These are phyloP conservation scores for Peromyscus eremicus DNA, from an alignment of 2,797 vertebrate genomes.

Conservation along the genomic window DNA sequence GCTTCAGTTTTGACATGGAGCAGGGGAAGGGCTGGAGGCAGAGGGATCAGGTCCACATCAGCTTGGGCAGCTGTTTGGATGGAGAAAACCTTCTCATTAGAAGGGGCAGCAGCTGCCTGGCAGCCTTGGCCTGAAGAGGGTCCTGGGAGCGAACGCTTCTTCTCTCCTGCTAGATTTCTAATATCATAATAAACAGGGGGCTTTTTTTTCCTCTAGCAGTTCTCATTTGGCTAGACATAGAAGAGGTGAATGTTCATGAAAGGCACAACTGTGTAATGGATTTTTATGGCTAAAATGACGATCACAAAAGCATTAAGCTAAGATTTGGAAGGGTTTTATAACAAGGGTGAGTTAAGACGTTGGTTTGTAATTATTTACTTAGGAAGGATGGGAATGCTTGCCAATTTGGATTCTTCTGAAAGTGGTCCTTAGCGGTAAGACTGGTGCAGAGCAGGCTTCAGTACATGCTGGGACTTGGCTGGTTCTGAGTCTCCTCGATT, in stretches of 20 bases:
- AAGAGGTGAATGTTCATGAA: constrained; percentile 82
- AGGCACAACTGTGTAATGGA: constrained; percentile 84
- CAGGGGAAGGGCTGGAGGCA: neutral
- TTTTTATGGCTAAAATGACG: constrained; percentile 85
- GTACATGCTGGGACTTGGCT: constrained; percentile 76
- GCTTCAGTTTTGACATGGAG: neutral
- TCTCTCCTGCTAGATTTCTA: constrained; percentile 86
- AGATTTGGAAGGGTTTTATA: constrained; percentile 77
- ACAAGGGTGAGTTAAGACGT: constrained; percentile 78
- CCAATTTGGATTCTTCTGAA: constrained; percentile 80
- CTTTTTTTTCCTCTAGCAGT: constrained; percentile 72
- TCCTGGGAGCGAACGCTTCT: constrained; percentile 10
- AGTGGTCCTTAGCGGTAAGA: constrained; percentile 69
- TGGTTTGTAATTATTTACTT: constrained; percentile 80
- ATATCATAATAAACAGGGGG: constrained; percentile 86
- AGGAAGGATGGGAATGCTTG: constrained; percentile 74
- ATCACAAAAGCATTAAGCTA: constrained; percentile 82
- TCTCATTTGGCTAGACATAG: constrained; percentile 85
- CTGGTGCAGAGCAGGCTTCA: constrained; percentile 72
- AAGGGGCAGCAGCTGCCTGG: constrained; percentile 44
- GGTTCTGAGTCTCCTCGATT: constrained; percentile 77
- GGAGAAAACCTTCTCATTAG: constrained; percentile 34
- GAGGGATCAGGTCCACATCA: neutral
- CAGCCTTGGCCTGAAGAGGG: constrained; percentile 9
- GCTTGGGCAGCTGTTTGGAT: constrained; percentile 69